Percentiles rank a stretch among this genome's conserved stretches.
Conservation (phyloP, 2,797 vertebrate genomes). For the Channa striata region DNA sequence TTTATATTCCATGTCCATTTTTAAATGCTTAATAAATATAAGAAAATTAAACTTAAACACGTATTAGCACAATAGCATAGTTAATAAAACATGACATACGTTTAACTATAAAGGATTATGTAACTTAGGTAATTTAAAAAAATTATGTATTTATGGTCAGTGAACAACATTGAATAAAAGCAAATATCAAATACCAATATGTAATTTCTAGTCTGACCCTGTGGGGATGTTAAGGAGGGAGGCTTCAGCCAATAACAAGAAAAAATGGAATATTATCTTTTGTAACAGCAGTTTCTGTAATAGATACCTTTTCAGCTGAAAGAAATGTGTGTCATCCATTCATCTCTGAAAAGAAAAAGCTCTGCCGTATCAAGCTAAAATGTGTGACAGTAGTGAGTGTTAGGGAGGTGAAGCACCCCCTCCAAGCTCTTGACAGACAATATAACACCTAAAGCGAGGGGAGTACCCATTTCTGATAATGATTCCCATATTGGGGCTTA, state of each 20-base stretch:
- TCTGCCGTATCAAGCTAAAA: not conserved
- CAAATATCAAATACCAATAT: not conserved
- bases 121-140: no score
- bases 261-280: not conserved
- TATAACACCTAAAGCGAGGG: not conserved
- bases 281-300: not conserved
- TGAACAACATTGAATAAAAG: not conserved
- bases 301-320: not conserved
- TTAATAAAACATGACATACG: no score
- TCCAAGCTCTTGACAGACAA: not conserved
- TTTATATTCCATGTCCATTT: no score
- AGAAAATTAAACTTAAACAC: no score
- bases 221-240: not conserved
- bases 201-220: not conserved
- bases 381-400: conserved; percentile 5
- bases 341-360: not conserved
- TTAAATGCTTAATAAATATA: no score
- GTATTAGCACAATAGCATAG: no score
- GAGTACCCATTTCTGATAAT: not conserved
- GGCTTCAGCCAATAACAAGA: not conserved
- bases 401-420: not conserved
- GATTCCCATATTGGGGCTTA: not conserved
- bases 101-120: no score
- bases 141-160: not conserved
- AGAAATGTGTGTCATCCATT: not conserved